Conservation (phyloP, 2,888 invertebrate genomes). For the Ctena decussata region DNA sequence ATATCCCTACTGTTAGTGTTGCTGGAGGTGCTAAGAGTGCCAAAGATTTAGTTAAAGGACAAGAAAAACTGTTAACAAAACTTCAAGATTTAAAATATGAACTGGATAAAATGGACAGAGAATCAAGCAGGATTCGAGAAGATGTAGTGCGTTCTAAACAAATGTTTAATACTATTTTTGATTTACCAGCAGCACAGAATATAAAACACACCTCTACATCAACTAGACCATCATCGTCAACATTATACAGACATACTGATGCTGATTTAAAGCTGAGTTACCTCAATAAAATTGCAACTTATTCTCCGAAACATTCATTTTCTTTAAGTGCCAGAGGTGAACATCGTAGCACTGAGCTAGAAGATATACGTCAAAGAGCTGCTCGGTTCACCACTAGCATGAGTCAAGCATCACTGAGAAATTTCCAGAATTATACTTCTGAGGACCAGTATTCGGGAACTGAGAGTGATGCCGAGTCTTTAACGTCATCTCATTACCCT, state of each 20-base stretch:
- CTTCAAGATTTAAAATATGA: slow-evolving; percentile 55
- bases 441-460: slow-evolving; percentile 36
- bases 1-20: not conserved
- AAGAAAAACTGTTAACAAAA: slow-evolving; percentile 49
- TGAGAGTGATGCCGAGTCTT: slow-evolving; percentile 43
- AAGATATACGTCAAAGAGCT: slow-evolving; percentile 11
- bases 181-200: slow-evolving; percentile 30
- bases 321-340: not conserved
- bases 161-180: slow-evolving; percentile 39
- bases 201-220: not conserved
- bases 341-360: not conserved
- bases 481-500: not conserved
- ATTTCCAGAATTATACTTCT: not conserved
- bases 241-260: not conserved
- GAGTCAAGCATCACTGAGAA: not conserved
- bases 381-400: not conserved
- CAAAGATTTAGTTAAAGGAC: slow-evolving; percentile 49
- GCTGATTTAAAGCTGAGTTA: not conserved
- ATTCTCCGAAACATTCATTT: not conserved
- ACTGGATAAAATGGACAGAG: slow-evolving; percentile 56
- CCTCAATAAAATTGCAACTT: slow-evolving; percentile 26
- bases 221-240: not conserved
- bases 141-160: slow-evolving; percentile 61
- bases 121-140: slow-evolving; percentile 55
- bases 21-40: slow-evolving; percentile 36